phyloP scores from a whole-genome alignment of 2,888 invertebrate genomes.

The Melipona bicolor region DNA sequence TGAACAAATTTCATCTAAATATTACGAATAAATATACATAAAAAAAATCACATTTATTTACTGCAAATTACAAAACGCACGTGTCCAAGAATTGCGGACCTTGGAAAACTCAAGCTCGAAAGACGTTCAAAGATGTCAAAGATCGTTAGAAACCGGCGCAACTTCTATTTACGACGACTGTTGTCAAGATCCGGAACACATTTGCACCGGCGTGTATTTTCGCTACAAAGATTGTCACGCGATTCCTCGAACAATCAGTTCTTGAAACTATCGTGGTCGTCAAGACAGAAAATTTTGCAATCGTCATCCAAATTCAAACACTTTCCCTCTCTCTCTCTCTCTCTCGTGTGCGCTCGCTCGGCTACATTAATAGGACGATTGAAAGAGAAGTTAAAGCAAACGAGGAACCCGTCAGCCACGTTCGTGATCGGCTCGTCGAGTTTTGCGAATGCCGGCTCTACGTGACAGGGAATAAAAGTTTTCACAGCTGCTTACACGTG shows the following conservation, averaged over 20 bases:
- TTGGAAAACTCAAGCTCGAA: background rate
- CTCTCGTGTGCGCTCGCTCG: background rate
- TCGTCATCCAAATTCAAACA: background rate
- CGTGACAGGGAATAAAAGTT: constrained; percentile 43
- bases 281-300: background rate
- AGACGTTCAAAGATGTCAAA: background rate
- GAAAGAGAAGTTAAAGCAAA: constrained; percentile 2
- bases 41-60: too few species aligned
- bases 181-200: background rate
- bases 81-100: background rate
- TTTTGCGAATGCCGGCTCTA: constrained; percentile 30
- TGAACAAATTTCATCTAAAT: too few species aligned
- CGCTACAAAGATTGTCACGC: background rate
- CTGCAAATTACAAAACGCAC: too few species aligned
- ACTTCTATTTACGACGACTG: background rate
- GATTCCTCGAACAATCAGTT: too few species aligned
- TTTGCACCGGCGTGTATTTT: background rate
- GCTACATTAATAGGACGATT: constrained; percentile 15
- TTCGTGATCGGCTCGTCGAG: constrained; percentile 17
- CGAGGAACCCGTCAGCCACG: constrained; percentile 13
- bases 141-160: background rate
- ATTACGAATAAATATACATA: too few species aligned
- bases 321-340: background rate
- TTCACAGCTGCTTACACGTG: constrained; percentile 12
- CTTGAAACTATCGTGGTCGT: too few species aligned